A percentile compares a stretch with the other conserved stretches of the same genome.
These are phyloP conservation scores for Etheostoma perlongum DNA, from an alignment of 2,797 vertebrate species.

Conservation along the genomic window DNA sequence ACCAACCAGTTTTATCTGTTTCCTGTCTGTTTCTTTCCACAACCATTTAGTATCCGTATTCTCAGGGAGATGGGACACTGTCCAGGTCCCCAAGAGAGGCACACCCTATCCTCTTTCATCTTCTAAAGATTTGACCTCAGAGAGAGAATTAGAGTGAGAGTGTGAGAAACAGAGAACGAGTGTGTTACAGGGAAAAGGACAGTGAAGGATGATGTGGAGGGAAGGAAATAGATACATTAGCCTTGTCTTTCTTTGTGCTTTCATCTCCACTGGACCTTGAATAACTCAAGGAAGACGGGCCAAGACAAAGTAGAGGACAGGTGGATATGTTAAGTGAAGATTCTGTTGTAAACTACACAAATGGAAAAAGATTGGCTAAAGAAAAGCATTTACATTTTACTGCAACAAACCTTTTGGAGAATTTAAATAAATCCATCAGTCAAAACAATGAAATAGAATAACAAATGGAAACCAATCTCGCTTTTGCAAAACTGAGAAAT, in stretches of 20 bases:
- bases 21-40: slow-evolving; percentile 60
- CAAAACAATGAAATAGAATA: slow-evolving; percentile 33
- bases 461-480: slow-evolving; percentile 31
- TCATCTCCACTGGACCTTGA: slow-evolving; percentile 51
- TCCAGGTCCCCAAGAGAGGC: slow-evolving; percentile 36
- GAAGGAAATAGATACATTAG: slow-evolving; percentile 50
- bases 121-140: slow-evolving; percentile 48
- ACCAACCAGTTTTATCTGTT: slow-evolving; percentile 68
- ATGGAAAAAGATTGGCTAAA: slow-evolving; percentile 15
- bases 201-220: slow-evolving; percentile 47
- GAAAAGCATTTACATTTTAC: slow-evolving; percentile 14
- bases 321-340: slow-evolving; percentile 43
- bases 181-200: slow-evolving; percentile 32
- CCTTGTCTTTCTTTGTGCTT: slow-evolving; percentile 43
- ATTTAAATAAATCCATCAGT: slow-evolving; percentile 43
- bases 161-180: slow-evolving; percentile 21
- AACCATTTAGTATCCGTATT: slow-evolving; percentile 65
- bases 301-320: slow-evolving; percentile 41
- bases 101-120: slow-evolving; percentile 9
- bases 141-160: slow-evolving; percentile 30
- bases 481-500: slow-evolving; percentile 11
- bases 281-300: slow-evolving; percentile 41
- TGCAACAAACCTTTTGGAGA: not conserved
- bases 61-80: slow-evolving; percentile 40
- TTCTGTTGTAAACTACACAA: slow-evolving; percentile 31